These are phyloP conservation scores for Osmerus mordax DNA, from an alignment of 2,113 vertebrate species.

Conservation along the genomic window DNA sequence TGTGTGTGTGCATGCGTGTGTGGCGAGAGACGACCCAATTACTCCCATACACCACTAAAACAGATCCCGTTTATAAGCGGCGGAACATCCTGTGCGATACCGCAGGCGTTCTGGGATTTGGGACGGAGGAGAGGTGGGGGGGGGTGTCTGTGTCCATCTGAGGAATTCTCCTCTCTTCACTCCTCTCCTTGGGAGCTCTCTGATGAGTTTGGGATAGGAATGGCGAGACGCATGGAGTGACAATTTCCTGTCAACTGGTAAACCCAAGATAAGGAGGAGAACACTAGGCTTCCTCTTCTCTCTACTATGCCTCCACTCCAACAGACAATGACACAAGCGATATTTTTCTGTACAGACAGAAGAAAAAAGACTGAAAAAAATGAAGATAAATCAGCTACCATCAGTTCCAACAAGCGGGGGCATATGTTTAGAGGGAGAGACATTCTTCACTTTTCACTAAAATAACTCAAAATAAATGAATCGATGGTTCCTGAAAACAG, in stretches of 20 bases:
- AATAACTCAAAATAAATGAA: too few species aligned
- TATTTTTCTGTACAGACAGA: too few species aligned
- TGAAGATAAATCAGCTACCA: too few species aligned
- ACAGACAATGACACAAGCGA: too few species aligned
- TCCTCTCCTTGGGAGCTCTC: not conserved
- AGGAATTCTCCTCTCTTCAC: not conserved
- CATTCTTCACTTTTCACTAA: too few species aligned
- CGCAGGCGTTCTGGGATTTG: conserved; percentile 32
- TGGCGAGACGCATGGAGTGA: not conserved
- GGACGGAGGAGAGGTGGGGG: conserved; percentile 56
- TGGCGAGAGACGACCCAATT: conserved; percentile 43
- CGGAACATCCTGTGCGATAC: conserved; percentile 31
- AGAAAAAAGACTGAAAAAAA: too few species aligned
- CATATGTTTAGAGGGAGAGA: too few species aligned
- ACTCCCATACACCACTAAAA: conserved; percentile 59
- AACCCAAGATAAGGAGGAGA: conserved; percentile 75
- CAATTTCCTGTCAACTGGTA: conserved; percentile 72
- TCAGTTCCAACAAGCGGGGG: too few species aligned
- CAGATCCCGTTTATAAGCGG: conserved; percentile 39
- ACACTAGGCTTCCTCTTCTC: conserved; percentile 72
- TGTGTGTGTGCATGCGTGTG: conserved; percentile 7
- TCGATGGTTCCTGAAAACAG: too few species aligned
- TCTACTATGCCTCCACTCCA: not conserved
- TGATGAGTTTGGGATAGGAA: not conserved
- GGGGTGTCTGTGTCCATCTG: conserved; percentile 33